Evolutionary conservation across 2,113 vertebrate genomes (phyloP), one percentile per base, ranked within the genome.

Genomic region (Ibidorhyncha struthersii): DNA sequence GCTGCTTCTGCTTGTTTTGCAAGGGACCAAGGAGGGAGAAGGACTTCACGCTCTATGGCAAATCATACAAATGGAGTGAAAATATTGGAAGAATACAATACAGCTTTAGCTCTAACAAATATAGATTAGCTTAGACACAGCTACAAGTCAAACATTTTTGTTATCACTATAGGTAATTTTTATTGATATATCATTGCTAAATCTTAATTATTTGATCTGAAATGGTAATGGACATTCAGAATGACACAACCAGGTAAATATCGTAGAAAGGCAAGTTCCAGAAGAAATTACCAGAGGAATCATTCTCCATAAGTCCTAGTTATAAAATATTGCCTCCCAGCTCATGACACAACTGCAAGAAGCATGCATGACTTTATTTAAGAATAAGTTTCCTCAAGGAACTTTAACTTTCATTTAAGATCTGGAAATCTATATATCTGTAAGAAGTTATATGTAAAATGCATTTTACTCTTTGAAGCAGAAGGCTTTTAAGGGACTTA

Each of bases 401-500:
- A 86, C 27, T 65, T n/a, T 50, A 81, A 61, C 41, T 92, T 96
- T 81, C 77, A 59, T 83, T 80, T 76, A 63, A 95, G 93, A 36
- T 93, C 89, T 96, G 95, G 66, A 89, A 78, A 94, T 84, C 40
- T 82, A n/a, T 90, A 9, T 53, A 38, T 85, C 76, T 79, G 20
- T 91, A 79, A 91, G 80, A 93, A 87, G 52, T 71, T 94, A 56
- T 58, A 71, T 16, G 70, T 86, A 89, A 90, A 95, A 78, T 59
- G 10, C 11, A 52, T 74, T 91, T 91, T 86, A 66, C 16, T 90
- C 93, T 95, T 94, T 94, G 89, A 95, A 94, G 92, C 53, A 40
- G 59, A 90, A 93, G 69, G 49, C 76, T 96, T 97, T 93, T 90
- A 65, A 82, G 80, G 14, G 63, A 96, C 38, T 93, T 80, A 96